Evolutionary conservation across 2,797 vertebrate species (phyloP).

Genomic region (Macrochelys suwanniensis): DNA sequence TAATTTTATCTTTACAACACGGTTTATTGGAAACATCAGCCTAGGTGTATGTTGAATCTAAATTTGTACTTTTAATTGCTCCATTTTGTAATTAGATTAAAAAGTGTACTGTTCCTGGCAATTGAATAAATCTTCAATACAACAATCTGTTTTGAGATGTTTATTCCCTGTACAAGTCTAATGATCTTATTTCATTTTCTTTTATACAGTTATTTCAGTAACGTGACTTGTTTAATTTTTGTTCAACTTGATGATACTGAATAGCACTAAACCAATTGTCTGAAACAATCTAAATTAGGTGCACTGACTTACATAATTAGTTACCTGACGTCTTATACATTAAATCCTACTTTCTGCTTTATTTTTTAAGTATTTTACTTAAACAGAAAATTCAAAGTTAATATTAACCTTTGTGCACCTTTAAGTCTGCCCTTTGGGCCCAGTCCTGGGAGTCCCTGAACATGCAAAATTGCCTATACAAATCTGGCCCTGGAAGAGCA

Average conservation of each 20-base stretch:
- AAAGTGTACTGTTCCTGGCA: not conserved
- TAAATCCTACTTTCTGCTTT: too few species aligned
- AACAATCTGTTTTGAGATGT: not conserved
- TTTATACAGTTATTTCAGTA: not conserved
- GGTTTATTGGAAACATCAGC: not conserved
- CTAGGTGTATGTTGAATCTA: not conserved
- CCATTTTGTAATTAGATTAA: not conserved
- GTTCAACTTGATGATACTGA: not conserved
- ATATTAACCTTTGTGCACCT: not conserved
- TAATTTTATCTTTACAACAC: not conserved
- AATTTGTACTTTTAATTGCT: not conserved
- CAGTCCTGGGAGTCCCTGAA: not conserved
- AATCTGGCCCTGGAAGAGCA: not conserved
- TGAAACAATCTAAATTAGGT: not conserved
- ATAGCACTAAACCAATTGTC: not conserved
- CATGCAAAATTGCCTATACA: not conserved
- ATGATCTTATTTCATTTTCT: not conserved
- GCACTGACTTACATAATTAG: not conserved
- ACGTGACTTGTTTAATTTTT: not conserved
- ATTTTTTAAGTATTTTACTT: rapidly evolving
- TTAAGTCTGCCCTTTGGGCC: not conserved
- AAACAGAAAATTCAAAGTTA: not conserved
- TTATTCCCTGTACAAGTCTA: not conserved
- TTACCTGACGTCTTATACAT: not conserved
- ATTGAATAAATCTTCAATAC: not conserved